These are phyloP conservation scores for Tridacna crocea DNA, from an alignment of 2,888 invertebrate species.

Conservation along the genomic window DNA sequence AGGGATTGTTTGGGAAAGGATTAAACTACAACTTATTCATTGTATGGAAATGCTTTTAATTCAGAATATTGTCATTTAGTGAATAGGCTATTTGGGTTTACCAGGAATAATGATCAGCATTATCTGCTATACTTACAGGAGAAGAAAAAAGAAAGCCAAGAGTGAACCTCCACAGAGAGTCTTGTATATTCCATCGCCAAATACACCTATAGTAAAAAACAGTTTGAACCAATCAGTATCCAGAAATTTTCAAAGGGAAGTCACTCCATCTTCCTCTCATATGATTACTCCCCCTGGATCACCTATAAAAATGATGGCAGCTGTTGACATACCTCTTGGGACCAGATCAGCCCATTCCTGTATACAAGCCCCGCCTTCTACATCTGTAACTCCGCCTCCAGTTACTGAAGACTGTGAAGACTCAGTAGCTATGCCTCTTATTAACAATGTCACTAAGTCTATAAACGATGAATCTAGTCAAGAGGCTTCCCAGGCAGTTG, in stretches of 20 bases:
- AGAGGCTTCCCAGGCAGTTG: too few species aligned
- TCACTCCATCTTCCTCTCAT: slow-evolving; percentile 29
- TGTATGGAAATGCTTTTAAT: too few species aligned
- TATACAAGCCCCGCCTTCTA: background rate
- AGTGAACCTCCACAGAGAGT: background rate
- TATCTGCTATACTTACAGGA: background rate
- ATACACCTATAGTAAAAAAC: background rate
- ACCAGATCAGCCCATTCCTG: background rate
- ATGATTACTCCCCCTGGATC: slow-evolving; percentile 33
- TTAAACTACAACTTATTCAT: too few species aligned
- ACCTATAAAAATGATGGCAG: background rate
- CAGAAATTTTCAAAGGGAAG: slow-evolving; percentile 21
- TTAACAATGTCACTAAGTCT: too few species aligned
- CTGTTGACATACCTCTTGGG: background rate
- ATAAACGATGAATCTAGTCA: too few species aligned
- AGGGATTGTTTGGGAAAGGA: too few species aligned
- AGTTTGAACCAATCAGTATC: background rate
- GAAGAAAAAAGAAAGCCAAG: slow-evolving; percentile 8
- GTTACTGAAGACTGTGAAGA: too few species aligned
- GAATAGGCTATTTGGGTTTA: too few species aligned
- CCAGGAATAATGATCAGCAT: too few species aligned
- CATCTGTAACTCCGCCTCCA: background rate
- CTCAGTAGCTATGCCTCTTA: too few species aligned
- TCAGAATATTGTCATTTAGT: too few species aligned
- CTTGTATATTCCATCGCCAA: slow-evolving; percentile 14